Evolutionary conservation across 2,113 vertebrate species (phyloP).

Genomic region (Theristicus caerulescens): DNA sequence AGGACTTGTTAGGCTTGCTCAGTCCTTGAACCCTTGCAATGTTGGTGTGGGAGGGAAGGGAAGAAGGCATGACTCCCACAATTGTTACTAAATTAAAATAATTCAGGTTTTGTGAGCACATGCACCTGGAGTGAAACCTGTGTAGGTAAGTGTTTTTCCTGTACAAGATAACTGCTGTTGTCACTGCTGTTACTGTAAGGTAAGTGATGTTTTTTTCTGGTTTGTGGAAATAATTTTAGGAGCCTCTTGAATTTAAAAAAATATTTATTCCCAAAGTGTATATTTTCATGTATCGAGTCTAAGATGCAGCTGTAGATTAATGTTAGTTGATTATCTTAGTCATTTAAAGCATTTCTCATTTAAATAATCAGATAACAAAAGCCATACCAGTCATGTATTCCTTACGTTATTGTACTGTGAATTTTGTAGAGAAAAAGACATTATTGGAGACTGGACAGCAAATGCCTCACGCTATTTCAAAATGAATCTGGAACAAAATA

Average conservation of each 20-base stretch:
- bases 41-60: neutral
- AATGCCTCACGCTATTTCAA: slow-evolving; percentile 95
- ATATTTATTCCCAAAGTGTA: neutral
- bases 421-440: slow-evolving; percentile 92
- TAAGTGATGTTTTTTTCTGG: neutral
- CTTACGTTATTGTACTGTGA: neutral
- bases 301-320: neutral
- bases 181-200: neutral
- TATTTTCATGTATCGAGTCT: neutral
- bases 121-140: neutral
- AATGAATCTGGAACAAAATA: slow-evolving; percentile 97
- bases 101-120: neutral
- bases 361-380: neutral
- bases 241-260: neutral
- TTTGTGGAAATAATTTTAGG: neutral
- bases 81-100: neutral
- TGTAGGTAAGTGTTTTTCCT: neutral
- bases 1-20: neutral
- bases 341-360: neutral
- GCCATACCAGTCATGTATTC: neutral
- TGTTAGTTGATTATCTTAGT: neutral
- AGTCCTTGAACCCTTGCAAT: neutral
- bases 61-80: neutral
- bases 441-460: slow-evolving; percentile 98
- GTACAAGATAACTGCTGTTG: neutral